phyloP scores from a whole-genome alignment of 2,113 vertebrate genomes.

The Triplophysa tibetana region DNA sequence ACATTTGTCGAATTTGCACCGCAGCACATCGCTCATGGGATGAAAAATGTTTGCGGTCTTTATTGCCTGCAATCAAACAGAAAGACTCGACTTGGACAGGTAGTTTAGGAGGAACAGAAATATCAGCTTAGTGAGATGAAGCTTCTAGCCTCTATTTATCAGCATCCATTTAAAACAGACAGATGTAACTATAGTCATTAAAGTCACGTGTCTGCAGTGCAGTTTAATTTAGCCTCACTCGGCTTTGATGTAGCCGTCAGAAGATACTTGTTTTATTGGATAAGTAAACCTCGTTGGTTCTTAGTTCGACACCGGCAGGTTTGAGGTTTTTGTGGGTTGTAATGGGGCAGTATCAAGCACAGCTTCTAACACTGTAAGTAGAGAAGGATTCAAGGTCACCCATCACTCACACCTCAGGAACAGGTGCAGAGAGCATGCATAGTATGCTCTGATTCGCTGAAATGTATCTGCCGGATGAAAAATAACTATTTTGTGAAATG shows the following conservation, averaged over 20 bases:
- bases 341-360: too few relatives aligned
- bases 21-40: slow-evolving; percentile 30
- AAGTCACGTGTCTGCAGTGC: not conserved
- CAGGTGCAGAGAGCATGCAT: not conserved
- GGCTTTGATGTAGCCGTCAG: too few relatives aligned
- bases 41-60: slow-evolving; percentile 27
- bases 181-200: not conserved
- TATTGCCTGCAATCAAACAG: slow-evolving; percentile 25
- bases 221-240: not conserved
- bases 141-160: not conserved
- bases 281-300: too few relatives aligned
- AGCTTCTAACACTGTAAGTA: too few relatives aligned
- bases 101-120: not conserved
- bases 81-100: slow-evolving; percentile 18
- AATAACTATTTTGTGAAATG: not conserved
- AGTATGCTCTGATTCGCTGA: not conserved
- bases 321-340: not conserved
- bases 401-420: not conserved
- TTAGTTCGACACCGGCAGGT: not conserved
- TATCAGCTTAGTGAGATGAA: not conserved
- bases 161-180: not conserved
- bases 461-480: not conserved
- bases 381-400: too few relatives aligned
- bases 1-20: slow-evolving; percentile 46
- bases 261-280: too few relatives aligned